Evolutionary conservation across 30 jellyfish, hydroid and myxozoan species (phyloP).

Genomic region (Clytia hemisphaerica): DNA sequence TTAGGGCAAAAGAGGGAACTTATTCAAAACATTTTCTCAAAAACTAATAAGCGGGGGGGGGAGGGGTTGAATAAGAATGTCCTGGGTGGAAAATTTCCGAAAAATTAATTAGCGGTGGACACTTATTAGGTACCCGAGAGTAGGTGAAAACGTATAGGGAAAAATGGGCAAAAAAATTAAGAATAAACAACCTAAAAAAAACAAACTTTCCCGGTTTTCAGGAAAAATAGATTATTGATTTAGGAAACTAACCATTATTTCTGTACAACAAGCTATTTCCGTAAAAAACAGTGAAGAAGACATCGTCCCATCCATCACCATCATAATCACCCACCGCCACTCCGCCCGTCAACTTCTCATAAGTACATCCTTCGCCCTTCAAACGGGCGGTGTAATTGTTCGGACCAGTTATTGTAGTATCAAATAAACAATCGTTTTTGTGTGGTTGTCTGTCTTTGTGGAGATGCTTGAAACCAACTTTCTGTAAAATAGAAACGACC

Average conservation of each 20-base stretch:
- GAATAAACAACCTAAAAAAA: no score
- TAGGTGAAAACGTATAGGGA: no score
- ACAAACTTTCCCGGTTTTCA: no score
- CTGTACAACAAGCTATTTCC: constrained; percentile 73
- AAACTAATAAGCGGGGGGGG: no score
- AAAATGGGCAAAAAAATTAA: no score
- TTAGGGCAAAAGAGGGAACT: no score
- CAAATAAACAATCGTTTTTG: constrained; percentile 80
- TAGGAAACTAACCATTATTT: constrained; percentile 56
- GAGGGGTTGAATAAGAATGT: no score
- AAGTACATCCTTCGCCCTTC: constrained; percentile 67
- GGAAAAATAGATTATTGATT: no score
- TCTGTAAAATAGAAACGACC: constrained; percentile 38
- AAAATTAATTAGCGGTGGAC: no score
- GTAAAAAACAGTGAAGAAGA: constrained; percentile 51
- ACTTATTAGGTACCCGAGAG: no score
- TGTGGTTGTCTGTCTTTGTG: constrained; percentile 67
- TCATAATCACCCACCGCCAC: constrained; percentile 96
- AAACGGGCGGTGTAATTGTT: constrained; percentile 42
- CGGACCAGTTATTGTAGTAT: constrained; percentile 51
- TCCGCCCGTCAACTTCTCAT: constrained; percentile 86
- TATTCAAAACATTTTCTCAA: no score
- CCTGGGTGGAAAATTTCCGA: no score
- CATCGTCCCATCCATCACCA: constrained; percentile 81
- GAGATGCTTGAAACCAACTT: constrained; percentile 61